phyloP scores from a whole-genome alignment of 2,888 invertebrate genomes.

The Euzophera pinguis region DNA sequence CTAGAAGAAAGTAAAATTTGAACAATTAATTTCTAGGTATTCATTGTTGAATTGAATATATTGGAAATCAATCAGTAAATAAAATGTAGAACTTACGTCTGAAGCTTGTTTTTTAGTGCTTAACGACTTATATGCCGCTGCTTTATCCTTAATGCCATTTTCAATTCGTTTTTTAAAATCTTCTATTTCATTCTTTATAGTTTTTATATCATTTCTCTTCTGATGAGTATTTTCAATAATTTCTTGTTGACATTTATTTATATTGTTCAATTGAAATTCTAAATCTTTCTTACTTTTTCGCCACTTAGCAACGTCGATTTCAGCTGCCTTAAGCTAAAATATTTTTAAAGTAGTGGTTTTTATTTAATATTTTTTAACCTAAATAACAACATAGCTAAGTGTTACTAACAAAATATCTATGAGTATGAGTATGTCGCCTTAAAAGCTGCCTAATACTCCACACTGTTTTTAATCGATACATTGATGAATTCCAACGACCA shows the following conservation, averaged over 20 bases:
- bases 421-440: too few relatives aligned
- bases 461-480: too few relatives aligned
- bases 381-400: too few relatives aligned
- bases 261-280: constrained; percentile 43
- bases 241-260: constrained; percentile 45
- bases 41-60: too few relatives aligned
- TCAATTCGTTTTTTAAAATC: constrained; percentile 45
- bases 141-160: constrained; percentile 40
- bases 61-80: too few relatives aligned
- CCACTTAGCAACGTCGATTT: constrained; percentile 52
- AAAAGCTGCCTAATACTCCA: too few relatives aligned
- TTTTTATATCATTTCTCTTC: constrained; percentile 52
- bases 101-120: constrained; percentile 41
- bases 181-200: constrained; percentile 46
- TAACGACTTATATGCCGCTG: constrained; percentile 32
- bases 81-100: constrained; percentile 38
- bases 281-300: constrained; percentile 57
- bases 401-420: too few relatives aligned
- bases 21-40: too few relatives aligned
- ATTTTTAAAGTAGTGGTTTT: not conserved
- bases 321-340: constrained; percentile 50
- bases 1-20: constrained; percentile 28
- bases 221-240: constrained; percentile 45
- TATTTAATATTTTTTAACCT: too few relatives aligned
- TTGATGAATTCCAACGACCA: too few relatives aligned